Percentiles rank a stretch among this genome's conserved stretches.
These are phyloP conservation scores for Coleophora flavipennella DNA, from an alignment of 2,888 invertebrate species.

Conservation along the genomic window DNA sequence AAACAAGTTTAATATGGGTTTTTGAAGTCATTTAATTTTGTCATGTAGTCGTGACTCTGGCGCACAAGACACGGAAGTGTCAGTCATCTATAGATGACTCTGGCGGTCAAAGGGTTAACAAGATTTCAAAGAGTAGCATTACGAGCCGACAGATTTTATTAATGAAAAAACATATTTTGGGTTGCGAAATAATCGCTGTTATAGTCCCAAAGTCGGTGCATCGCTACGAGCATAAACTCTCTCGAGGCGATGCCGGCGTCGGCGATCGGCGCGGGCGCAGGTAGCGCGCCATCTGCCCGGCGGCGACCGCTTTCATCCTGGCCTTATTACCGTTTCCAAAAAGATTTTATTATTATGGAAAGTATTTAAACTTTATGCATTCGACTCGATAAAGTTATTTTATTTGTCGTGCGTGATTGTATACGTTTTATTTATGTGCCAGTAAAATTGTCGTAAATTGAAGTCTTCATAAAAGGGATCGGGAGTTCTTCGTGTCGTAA, in stretches of 20 bases:
- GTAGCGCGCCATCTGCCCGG: conserved; percentile 60
- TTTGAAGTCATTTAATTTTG: no score
- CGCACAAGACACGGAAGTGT: no score
- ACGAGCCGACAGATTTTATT: background rate
- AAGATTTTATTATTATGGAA: conserved; percentile 66
- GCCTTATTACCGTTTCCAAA: conserved; percentile 61
- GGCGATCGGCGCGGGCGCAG: conserved; percentile 27
- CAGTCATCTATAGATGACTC: no score
- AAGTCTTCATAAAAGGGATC: conserved; percentile 57
- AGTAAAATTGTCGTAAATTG: conserved; percentile 65
- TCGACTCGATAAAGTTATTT: conserved; percentile 58
- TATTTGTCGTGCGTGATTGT: conserved; percentile 55
- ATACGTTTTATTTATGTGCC: conserved; percentile 55
- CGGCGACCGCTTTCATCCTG: conserved; percentile 65
- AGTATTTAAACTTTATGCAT: conserved; percentile 58
- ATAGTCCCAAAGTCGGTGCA: conserved; percentile 4
- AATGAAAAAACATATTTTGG: background rate
- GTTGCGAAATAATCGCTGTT: background rate
- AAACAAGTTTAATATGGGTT: no score
- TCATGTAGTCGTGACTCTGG: no score
- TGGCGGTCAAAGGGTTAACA: no score
- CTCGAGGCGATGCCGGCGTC: conserved; percentile 27
- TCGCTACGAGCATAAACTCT: conserved; percentile 40
- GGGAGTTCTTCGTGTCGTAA: conserved; percentile 25
- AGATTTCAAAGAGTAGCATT: background rate